These are phyloP conservation scores for Stenchaetothrips biformis DNA, from an alignment of 2,888 invertebrate genomes.

Conservation along the genomic window DNA sequence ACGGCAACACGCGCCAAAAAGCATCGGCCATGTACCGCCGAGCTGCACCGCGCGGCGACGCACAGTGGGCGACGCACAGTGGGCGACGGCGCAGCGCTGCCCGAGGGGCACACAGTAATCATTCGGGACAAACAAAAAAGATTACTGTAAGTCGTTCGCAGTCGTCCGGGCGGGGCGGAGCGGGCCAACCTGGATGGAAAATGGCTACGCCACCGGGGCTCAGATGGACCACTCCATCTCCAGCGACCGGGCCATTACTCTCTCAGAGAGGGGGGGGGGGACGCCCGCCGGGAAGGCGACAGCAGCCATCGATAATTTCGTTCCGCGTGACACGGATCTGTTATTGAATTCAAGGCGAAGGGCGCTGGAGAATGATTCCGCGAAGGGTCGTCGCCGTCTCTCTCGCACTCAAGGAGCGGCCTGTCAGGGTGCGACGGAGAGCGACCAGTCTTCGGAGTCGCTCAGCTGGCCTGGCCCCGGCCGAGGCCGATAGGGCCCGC, in stretches of 20 bases:
- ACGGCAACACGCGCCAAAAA: too few relatives aligned
- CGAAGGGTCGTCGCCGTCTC: too few relatives aligned
- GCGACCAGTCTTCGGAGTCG: neutral
- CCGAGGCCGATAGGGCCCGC: neutral
- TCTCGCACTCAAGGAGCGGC: too few relatives aligned
- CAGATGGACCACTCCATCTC: neutral
- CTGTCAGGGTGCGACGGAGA: neutral
- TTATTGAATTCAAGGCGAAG: neutral
- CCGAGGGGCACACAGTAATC: too few relatives aligned
- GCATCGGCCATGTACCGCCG: too few relatives aligned
- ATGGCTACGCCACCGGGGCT: neutral
- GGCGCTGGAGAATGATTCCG: neutral
- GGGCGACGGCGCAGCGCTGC: too few relatives aligned
- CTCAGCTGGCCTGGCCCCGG: neutral
- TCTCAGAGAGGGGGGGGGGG: neutral
- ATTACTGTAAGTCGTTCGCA: neutral
- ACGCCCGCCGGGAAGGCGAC: neutral
- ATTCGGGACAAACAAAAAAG: too few relatives aligned
- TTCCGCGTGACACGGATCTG: slow-evolving; percentile 20
- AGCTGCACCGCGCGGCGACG: too few relatives aligned
- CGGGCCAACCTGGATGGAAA: neutral
- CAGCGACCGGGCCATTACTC: neutral
- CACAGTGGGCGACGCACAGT: too few relatives aligned
- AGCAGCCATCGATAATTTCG: slow-evolving; percentile 20
- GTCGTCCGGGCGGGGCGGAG: neutral